Evolutionary conservation across 37 sponge, comb jelly and placozoan genomes (phyloP), one percentile per base, ranked within the genome.

Genomic region (Mnemiopsis leidyi): DNA sequence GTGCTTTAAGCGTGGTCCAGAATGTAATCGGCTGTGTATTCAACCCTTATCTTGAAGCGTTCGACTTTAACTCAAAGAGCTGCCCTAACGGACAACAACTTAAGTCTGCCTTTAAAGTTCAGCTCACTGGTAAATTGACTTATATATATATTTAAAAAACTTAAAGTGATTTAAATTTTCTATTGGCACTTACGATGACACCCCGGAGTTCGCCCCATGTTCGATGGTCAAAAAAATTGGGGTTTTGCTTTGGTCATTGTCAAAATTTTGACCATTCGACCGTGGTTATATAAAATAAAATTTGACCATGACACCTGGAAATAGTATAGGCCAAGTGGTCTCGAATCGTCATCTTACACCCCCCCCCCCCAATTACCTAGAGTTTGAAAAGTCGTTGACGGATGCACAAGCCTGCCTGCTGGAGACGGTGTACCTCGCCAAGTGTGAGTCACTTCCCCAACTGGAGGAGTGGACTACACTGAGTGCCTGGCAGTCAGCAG

Each of bases 331-430:
- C n/a, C n/a, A n/a, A n/a, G n/a, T n/a, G n/a, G n/a, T n/a, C n/a
- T n/a, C n/a, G n/a, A n/a, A n/a, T n/a, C n/a, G n/a, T n/a, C n/a
- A n/a, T n/a, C n/a, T n/a, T n/a, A n/a, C n/a, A n/a, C n/a, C n/a
- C n/a, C n/a, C n/a, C n/a, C n/a, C n/a, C n/a, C n/a, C n/a, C 68
- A 67, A 48, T 48, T 48, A 18, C 75, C 7, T 25, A 85, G 90
- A 85, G 48, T 85, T 85, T 39, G 90, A 85, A n/a, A 73, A 39
- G 75, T 0, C 68, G 23, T 24, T 38, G 23, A 9, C n/a, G 94
- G 97, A 95, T 90, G 94, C 96, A 28, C 93, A 97, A 79, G 25
- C 92, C 37, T 95, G 97, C 68, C 94, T 97, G 30, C 32, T 83
- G 26, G 94, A 95, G 16, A 94, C 96, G 23, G 95, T 96, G 0